phyloP scores from a whole-genome alignment of 2,797 vertebrate species.

The Pseudochaenichthys georgianus region DNA sequence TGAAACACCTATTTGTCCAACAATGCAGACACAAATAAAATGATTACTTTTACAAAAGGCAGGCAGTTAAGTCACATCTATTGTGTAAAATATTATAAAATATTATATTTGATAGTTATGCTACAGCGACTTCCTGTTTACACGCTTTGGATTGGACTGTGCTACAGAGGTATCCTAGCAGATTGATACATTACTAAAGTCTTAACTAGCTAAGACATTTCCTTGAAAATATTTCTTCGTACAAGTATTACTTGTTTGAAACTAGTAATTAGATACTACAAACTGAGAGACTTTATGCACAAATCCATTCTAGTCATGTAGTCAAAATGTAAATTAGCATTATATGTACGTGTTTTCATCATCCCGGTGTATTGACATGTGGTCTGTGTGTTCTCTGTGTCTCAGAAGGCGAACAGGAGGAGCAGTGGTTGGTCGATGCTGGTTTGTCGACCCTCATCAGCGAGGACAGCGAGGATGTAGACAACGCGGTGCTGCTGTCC shows the following conservation, averaged over 20 bases:
- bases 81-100: background rate
- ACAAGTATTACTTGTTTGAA: background rate
- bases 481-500: slow-evolving; percentile 88
- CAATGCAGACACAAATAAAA: background rate
- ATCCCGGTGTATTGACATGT: background rate
- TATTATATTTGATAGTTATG: background rate
- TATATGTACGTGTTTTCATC: background rate
- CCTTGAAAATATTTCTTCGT: background rate
- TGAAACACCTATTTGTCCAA: background rate
- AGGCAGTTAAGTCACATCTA: background rate
- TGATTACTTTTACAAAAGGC: background rate
- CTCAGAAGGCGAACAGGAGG: slow-evolving; percentile 89
- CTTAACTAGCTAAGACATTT: background rate
- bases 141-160: slow-evolving; percentile 4
- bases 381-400: slow-evolving; percentile 6
- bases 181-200: background rate
- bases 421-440: slow-evolving; percentile 91
- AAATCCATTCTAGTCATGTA: background rate
- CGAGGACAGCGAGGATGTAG: slow-evolving; percentile 83
- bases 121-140: slow-evolving; percentile 4
- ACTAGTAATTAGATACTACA: background rate
- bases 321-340: background rate
- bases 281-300: background rate
- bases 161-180: background rate
- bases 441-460: slow-evolving; percentile 89